Percentiles rank a stretch among this genome's conserved stretches.
These are phyloP conservation scores for Cinclus mexicanus DNA, from an alignment of 2,113 vertebrate genomes.

Conservation along the genomic window DNA sequence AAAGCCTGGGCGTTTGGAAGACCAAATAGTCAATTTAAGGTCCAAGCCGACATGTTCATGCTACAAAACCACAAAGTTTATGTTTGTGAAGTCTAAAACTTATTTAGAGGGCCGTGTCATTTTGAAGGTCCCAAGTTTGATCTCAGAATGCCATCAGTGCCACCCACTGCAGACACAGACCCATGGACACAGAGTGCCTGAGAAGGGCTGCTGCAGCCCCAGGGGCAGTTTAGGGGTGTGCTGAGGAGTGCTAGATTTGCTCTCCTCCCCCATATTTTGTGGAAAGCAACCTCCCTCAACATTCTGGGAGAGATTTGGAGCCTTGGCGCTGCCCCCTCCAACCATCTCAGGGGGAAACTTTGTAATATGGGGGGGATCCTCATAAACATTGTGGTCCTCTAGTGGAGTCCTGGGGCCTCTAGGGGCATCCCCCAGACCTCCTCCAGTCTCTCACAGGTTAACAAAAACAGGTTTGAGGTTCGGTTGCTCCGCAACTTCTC, in stretches of 20 bases:
- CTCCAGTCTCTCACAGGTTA: background rate
- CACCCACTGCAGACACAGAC: background rate
- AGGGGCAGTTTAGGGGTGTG: no score
- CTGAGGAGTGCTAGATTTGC: background rate
- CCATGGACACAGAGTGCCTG: background rate
- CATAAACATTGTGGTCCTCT: background rate
- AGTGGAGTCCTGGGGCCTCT: background rate
- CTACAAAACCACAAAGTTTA: background rate
- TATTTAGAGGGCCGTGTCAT: background rate
- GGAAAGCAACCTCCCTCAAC: no score
- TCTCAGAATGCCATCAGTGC: background rate
- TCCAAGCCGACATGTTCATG: background rate
- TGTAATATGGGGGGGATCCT: no score
- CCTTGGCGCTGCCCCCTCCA: background rate
- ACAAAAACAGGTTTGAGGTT: background rate
- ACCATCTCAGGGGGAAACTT: background rate
- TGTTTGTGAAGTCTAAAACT: background rate
- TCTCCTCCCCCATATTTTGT: background rate
- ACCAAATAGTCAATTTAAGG: background rate
- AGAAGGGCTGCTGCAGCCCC: background rate
- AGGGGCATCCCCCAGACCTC: no score
- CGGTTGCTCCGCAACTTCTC: background rate
- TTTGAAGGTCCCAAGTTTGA: background rate
- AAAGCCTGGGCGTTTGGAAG: background rate
- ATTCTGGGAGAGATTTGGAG: background rate